Evolutionary conservation across 2,888 invertebrate species (phyloP).

Genomic region (Rhyacophila evoluta): DNA sequence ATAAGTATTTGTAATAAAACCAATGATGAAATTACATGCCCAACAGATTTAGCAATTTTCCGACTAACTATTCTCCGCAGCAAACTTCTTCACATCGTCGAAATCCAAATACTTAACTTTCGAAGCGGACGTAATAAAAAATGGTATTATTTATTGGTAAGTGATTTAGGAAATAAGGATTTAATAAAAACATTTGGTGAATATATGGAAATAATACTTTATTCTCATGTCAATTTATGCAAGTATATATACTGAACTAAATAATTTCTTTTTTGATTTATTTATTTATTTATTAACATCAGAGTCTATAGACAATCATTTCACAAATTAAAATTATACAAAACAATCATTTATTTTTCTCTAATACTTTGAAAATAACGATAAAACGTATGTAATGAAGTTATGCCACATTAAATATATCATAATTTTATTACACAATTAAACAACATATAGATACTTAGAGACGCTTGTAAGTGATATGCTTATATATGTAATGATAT

Average conservation of each 20-base stretch:
- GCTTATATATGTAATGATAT: background rate
- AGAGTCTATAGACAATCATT: background rate
- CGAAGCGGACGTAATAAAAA: no score
- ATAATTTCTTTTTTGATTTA: slow-evolving; percentile 29
- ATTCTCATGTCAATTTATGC: slow-evolving; percentile 44
- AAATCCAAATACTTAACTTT: no score
- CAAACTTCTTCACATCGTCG: no score
- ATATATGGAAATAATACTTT: slow-evolving; percentile 49
- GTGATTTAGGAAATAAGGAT: background rate
- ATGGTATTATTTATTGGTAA: no score
- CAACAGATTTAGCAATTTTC: no score
- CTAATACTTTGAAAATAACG: background rate
- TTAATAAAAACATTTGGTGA: slow-evolving; percentile 35
- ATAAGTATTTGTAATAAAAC: no score
- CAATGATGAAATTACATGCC: no score
- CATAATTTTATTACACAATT: no score
- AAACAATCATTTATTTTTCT: background rate
- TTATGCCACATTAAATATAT: background rate
- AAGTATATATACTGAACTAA: slow-evolving; percentile 30
- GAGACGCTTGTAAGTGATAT: background rate
- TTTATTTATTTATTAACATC: slow-evolving; percentile 23
- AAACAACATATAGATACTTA: no score
- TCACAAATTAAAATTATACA: background rate
- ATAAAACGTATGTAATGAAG: background rate
- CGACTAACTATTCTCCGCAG: no score